Evolutionary conservation across 2,113 vertebrate genomes (phyloP).

Genomic region (Prunella himalayana): DNA sequence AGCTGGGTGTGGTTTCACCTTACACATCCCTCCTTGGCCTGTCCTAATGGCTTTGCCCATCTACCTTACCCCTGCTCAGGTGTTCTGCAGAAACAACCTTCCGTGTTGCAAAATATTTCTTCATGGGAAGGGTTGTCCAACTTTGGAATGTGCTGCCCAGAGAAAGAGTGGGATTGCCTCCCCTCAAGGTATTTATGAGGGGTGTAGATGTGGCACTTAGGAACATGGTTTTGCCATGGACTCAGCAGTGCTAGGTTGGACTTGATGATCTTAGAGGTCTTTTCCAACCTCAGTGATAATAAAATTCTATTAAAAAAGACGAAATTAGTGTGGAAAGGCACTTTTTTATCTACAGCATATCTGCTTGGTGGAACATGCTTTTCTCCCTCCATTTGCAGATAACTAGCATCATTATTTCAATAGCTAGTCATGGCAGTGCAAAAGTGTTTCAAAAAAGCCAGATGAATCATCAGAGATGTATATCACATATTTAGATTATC

Average conservation of each 20-base stretch:
- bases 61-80: not conserved
- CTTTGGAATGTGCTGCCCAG: not conserved
- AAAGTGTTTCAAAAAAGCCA: not conserved
- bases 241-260: not conserved
- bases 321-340: not conserved
- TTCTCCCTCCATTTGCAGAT: not conserved
- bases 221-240: accelerated
- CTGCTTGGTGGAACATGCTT: not conserved
- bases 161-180: not conserved
- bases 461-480: not conserved
- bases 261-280: not conserved
- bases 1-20: not conserved
- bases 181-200: not conserved
- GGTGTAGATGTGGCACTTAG: no score
- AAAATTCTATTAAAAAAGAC: not conserved
- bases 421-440: not conserved
- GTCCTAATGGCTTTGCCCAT: not conserved
- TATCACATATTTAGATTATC: not conserved
- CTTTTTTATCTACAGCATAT: not conserved
- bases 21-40: not conserved
- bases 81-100: not conserved
- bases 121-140: not conserved
- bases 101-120: not conserved
- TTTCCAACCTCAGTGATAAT: not conserved
- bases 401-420: not conserved